These are phyloP conservation scores for Centroberyx gerrardi DNA, from an alignment of 2,797 vertebrate genomes.

Conservation along the genomic window DNA sequence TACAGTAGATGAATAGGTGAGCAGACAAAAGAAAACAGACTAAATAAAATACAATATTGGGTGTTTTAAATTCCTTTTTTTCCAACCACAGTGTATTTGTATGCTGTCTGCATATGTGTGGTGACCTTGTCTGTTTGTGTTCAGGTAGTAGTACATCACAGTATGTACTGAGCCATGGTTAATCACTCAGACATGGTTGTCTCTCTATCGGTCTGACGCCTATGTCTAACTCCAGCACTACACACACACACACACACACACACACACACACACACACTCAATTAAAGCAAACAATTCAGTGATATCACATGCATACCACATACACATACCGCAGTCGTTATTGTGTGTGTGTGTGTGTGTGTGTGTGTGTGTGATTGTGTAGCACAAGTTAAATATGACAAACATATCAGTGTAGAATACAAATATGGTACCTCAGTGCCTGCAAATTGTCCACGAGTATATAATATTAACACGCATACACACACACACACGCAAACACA, in stretches of 20 bases:
- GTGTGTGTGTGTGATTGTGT: not conserved
- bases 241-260: not conserved
- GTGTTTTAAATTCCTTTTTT: not conserved
- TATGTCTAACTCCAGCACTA: not conserved
- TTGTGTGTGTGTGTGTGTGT: not conserved
- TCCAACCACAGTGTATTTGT: not conserved
- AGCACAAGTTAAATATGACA: slow-evolving; percentile 3
- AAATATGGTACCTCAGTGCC: not conserved
- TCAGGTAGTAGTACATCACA: not conserved
- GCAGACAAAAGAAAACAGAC: not conserved
- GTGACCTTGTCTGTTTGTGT: slow-evolving; percentile 8
- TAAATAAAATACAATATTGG: not conserved
- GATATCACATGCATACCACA: not conserved
- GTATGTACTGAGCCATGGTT: not conserved
- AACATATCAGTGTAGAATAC: not conserved
- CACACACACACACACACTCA: not conserved
- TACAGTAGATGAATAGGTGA: not conserved
- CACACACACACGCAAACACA: not conserved
- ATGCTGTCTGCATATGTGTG: slow-evolving; percentile 7
- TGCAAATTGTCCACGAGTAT: too few species aligned
- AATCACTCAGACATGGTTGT: not conserved
- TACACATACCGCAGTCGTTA: not conserved
- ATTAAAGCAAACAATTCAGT: not conserved
- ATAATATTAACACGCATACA: not conserved
- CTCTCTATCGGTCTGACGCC: not conserved